Evolutionary conservation across 2,888 invertebrate genomes (phyloP), one percentile per base, ranked within the genome.

Genomic region (Chironomus riparius): DNA sequence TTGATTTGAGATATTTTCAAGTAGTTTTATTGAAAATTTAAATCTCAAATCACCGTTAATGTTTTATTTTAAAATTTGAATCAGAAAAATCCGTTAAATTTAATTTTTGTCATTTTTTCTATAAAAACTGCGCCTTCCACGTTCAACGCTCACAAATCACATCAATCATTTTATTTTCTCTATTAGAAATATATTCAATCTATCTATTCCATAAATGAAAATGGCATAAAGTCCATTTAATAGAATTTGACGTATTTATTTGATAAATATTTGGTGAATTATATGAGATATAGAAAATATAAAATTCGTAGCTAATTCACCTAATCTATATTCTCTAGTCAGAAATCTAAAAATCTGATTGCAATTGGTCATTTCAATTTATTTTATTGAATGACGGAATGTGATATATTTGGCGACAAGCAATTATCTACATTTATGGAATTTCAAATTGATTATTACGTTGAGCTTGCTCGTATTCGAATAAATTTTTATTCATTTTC

Each of bases 351-450:
- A 50, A 15, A 50, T 38, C 38, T 38, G 56, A 56, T 56, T 38
- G 38, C 38, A 38, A 38, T 38, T 38, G 38, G 38, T 38, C 38
- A 38, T 38, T 38, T 56, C 56, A 56, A 56, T 56, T 56, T 65
- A 65, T 65, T 24, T 18, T 38, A 65, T 21, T 24, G 65, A 65
- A 65, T 65, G 65, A 56, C 56, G 56, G 56, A 56, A 56, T 65
- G 22, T 70, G 70, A 56, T 56, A 56, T 28, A 70, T 71, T 71
- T 50, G 71, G 71, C 50, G 71, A 50, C 50, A 71, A 71, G 28
- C 50, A 47, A 71, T 71, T 71, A 71, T 65, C 65, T 65, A 65
- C 65, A 65, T 65, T 65, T 65, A 65, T 65, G 65, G 65, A 56
- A 56, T 56, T 56, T 56, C 15, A 56, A 56, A 56, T 56, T 56